Evolutionary conservation across 2,797 vertebrate species (phyloP).

Genomic region (Lutjanus campechanus): DNA sequence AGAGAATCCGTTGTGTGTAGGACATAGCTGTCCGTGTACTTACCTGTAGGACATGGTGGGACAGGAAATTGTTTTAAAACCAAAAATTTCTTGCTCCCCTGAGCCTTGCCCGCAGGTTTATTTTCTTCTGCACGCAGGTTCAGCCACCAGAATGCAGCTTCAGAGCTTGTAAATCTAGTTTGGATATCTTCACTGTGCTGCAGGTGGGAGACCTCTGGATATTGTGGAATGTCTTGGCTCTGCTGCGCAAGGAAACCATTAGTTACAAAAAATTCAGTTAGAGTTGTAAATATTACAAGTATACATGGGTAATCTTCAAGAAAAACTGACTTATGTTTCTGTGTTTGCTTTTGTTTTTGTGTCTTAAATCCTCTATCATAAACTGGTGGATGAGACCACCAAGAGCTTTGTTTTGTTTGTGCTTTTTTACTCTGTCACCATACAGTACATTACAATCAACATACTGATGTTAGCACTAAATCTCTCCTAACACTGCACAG

Average conservation of each 20-base stretch:
- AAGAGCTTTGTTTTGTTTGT: slow-evolving; percentile 24
- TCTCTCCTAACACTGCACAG: slow-evolving; percentile 46
- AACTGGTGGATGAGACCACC: slow-evolving; percentile 21
- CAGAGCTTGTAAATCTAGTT: slow-evolving; percentile 67
- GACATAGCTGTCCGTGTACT: slow-evolving; percentile 24
- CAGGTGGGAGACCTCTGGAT: slow-evolving; percentile 75
- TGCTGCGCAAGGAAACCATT: slow-evolving; percentile 56
- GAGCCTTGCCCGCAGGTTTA: slow-evolving; percentile 19
- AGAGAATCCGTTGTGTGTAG: slow-evolving; percentile 37
- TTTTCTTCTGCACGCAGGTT: slow-evolving; percentile 41
- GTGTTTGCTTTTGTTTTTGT: slow-evolving; percentile 19
- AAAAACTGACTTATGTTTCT: slow-evolving; percentile 18
- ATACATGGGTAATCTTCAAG: slow-evolving; percentile 36
- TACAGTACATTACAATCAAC: slow-evolving; percentile 27
- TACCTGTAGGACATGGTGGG: slow-evolving; percentile 25
- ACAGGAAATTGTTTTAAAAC: slow-evolving; percentile 46
- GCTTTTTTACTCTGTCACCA: slow-evolving; percentile 36
- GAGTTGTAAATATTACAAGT: slow-evolving; percentile 61
- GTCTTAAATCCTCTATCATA: slow-evolving; percentile 12
- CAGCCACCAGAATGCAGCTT: slow-evolving; percentile 53
- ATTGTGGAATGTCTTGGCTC: slow-evolving; percentile 72
- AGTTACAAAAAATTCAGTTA: slow-evolving; percentile 46
- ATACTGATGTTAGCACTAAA: slow-evolving; percentile 38
- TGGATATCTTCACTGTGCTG: slow-evolving; percentile 55
- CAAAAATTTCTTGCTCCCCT: slow-evolving; percentile 31